Evolutionary conservation across 2,888 invertebrate genomes (phyloP), one percentile per base, ranked within the genome.

Genomic region (Desoria tigrina): DNA sequence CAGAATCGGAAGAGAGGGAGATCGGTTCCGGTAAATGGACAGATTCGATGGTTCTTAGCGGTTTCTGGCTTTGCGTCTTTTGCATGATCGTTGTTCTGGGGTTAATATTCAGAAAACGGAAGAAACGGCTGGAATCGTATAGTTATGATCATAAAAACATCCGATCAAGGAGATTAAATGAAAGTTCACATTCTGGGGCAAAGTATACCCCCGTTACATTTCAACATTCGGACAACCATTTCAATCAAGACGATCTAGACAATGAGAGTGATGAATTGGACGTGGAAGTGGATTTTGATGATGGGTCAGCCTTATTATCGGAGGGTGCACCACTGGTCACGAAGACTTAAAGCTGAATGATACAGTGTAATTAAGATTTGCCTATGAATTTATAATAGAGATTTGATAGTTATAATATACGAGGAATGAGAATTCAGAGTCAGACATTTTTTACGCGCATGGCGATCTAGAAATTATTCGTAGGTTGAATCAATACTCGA

Each of bases 271-370:
- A 63, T 28, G 70, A 73, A 50, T 64, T 66, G 32, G 68, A 67
- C 24, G 27, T 55, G 32, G 45, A 45, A 21, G 21, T 45, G 6
- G 45, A 45, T 45, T 45, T 45, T 45, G n/a, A 45, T 45, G n/a
- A 45, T 16, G n/a, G 21, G 16, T 45, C 45, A 6, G 6, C 9
- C 45, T 32, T 32, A 32, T 16, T 45, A 11, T 65, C 65, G 9
- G 73, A 74, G 65, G 73, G 71, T 56, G 69, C 70, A 60, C 74
- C 74, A 62, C 69, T 75, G 27, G 74, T 75, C 62, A 51, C 73
- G 68, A 73, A 73, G 72, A 75, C 74, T 75, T 74, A 68, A 64
- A 60, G 11, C 11, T n/a, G n/a, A n/a, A n/a, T 32, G 32, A 32
- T 32, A 32, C 4, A 32, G 32, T 32, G 11, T n/a, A 32, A 32